Evolutionary conservation across 2,888 invertebrate genomes (phyloP).

Genomic region (Miltochrista miniata): DNA sequence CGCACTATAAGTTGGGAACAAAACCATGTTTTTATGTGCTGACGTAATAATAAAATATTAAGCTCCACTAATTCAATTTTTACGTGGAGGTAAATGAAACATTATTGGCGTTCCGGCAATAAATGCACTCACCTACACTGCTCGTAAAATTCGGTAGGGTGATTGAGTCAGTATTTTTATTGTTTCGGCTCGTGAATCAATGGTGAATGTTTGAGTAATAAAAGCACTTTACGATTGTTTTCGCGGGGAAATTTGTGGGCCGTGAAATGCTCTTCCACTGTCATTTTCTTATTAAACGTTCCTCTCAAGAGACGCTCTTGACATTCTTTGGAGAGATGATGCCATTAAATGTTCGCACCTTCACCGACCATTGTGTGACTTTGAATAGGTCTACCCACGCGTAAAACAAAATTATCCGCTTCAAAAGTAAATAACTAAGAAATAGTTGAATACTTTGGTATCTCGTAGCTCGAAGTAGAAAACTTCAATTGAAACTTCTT

Average conservation of each 20-base stretch:
- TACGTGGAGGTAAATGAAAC: slow-evolving; percentile 68
- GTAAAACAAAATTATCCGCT: slow-evolving; percentile 22
- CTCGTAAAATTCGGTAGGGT: slow-evolving; percentile 77
- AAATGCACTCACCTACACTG: slow-evolving; percentile 76
- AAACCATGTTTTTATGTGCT: slow-evolving; percentile 14
- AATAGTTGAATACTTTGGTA: slow-evolving; percentile 15
- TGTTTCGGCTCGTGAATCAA: slow-evolving; percentile 80
- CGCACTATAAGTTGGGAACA: slow-evolving; percentile 3
- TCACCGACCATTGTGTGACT: slow-evolving; percentile 17
- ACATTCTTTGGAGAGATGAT: slow-evolving; percentile 54
- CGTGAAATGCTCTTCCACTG: slow-evolving; percentile 74
- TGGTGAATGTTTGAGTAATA: slow-evolving; percentile 81
- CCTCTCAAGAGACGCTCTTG: slow-evolving; percentile 58
- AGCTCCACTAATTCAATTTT: slow-evolving; percentile 43
- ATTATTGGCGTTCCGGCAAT: slow-evolving; percentile 69
- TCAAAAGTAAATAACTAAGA: slow-evolving; percentile 16
- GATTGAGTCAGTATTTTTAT: slow-evolving; percentile 84
- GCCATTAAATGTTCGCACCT: slow-evolving; percentile 45
- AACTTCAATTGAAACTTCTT: neutral
- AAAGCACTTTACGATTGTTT: slow-evolving; percentile 82
- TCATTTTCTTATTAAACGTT: slow-evolving; percentile 69
- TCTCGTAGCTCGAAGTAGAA: slow-evolving; percentile 2
- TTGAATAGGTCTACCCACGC: slow-evolving; percentile 19
- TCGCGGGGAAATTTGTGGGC: slow-evolving; percentile 80
- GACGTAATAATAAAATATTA: slow-evolving; percentile 28